A percentile compares a stretch with the other conserved stretches of the same genome.
Evolutionary conservation across 1,140 invertebrate species (phyloP).

Genomic region (Rhagoletis pomonella): DNA sequence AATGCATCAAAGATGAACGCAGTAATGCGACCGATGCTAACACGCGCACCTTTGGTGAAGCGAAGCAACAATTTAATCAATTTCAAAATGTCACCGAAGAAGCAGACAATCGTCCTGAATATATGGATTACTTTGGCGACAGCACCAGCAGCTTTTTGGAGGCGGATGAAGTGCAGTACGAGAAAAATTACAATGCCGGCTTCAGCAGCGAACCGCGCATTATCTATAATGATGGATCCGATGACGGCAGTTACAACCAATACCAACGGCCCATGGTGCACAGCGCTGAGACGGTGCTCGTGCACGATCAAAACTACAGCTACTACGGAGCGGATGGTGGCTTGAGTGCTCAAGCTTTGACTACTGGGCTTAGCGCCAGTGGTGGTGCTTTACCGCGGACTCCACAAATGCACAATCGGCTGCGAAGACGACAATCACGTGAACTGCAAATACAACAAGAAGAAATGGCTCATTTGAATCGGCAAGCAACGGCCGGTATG

Average conservation of each 20-base stretch:
- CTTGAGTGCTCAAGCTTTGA: conserved; percentile 39
- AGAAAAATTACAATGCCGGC: conserved; percentile 69
- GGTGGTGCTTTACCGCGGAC: conserved; percentile 67
- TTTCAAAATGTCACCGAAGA: conserved; percentile 71
- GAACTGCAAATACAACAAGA: conserved; percentile 68
- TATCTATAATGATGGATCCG: conserved; percentile 70
- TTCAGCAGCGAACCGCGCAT: conserved; percentile 73
- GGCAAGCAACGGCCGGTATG: not conserved
- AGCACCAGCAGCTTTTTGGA: conserved; percentile 70
- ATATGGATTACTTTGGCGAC: conserved; percentile 71
- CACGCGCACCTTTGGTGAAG: conserved; percentile 69
- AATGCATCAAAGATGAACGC: conserved; percentile 70
- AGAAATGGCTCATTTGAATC: conserved; percentile 60
- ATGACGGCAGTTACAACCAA: conserved; percentile 63
- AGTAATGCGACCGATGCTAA: conserved; percentile 35
- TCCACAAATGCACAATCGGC: conserved; percentile 69
- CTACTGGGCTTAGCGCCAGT: conserved; percentile 15
- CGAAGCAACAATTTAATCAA: conserved; percentile 72
- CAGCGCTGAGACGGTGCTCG: conserved; percentile 67
- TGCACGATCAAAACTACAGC: conserved; percentile 58
- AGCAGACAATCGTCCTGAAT: conserved; percentile 65
- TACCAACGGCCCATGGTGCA: conserved; percentile 66
- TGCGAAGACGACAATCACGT: conserved; percentile 67
- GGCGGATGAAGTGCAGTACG: conserved; percentile 71
- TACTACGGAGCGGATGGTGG: conserved; percentile 56